These are phyloP conservation scores for Nasonovia ribisnigri DNA, from an alignment of 2,888 invertebrate species.

Conservation along the genomic window DNA sequence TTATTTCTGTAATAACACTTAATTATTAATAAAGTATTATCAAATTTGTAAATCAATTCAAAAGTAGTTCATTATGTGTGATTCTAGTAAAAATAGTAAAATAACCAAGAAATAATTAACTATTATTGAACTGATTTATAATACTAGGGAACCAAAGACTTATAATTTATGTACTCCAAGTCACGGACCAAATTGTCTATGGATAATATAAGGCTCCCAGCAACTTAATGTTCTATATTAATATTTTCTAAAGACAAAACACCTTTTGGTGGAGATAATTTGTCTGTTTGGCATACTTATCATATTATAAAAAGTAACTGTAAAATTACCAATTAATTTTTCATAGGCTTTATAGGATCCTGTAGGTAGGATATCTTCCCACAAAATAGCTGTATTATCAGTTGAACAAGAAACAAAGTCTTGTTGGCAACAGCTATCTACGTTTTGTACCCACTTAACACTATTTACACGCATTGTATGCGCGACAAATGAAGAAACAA, in stretches of 20 bases:
- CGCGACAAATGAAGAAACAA: conserved; percentile 74
- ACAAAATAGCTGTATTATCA: conserved; percentile 82
- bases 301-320: not conserved
- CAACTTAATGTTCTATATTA: too few species aligned
- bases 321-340: conserved; percentile 61
- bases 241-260: too few species aligned
- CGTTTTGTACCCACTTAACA: conserved; percentile 76
- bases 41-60: too few species aligned
- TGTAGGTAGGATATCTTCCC: conserved; percentile 72
- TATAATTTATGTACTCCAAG: not conserved
- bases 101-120: not conserved
- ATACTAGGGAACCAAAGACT: not conserved
- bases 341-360: conserved; percentile 61
- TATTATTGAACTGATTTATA: not conserved
- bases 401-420: conserved; percentile 82
- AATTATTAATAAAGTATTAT: too few species aligned
- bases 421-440: conserved; percentile 68
- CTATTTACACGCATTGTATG: conserved; percentile 83
- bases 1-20: too few species aligned
- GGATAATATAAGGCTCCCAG: too few species aligned
- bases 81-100: too few species aligned
- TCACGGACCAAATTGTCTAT: too few species aligned
- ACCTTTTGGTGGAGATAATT: not conserved
- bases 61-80: too few species aligned
- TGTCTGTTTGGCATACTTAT: not conserved